These are phyloP conservation scores for Tetrao urogallus DNA, from an alignment of 2,113 vertebrate species.

Conservation along the genomic window DNA sequence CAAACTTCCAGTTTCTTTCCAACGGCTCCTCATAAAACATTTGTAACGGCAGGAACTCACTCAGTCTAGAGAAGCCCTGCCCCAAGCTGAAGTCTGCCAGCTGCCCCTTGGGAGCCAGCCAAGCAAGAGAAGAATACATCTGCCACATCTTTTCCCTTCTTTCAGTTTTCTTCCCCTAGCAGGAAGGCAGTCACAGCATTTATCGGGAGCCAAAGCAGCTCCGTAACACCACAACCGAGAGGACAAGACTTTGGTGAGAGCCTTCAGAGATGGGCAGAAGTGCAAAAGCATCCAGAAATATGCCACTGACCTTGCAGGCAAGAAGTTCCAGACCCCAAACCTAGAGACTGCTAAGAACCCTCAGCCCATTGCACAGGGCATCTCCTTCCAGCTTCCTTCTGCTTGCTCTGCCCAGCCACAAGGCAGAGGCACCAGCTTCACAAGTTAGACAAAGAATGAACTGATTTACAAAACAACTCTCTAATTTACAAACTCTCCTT, in stretches of 20 bases:
- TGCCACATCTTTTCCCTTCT: too few relatives aligned
- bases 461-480: neutral
- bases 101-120: rapidly evolving
- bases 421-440: neutral
- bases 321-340: neutral
- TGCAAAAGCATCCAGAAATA: rapidly evolving
- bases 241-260: rapidly evolving
- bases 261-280: neutral
- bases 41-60: too few relatives aligned
- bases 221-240: too few relatives aligned
- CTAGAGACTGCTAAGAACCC: neutral
- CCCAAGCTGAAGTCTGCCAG: rapidly evolving
- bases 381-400: neutral
- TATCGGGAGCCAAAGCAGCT: neutral
- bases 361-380: neutral
- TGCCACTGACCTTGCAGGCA: neutral
- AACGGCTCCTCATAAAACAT: neutral
- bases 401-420: neutral
- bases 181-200: neutral
- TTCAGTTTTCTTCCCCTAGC: neutral
- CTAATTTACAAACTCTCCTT: neutral
- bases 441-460: neutral
- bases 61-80: neutral
- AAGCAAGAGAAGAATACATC: neutral
- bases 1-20: neutral